Percentiles rank a stretch among this genome's conserved stretches.
These are phyloP conservation scores for Mya arenaria DNA, from an alignment of 1,140 invertebrate genomes.

Conservation along the genomic window DNA sequence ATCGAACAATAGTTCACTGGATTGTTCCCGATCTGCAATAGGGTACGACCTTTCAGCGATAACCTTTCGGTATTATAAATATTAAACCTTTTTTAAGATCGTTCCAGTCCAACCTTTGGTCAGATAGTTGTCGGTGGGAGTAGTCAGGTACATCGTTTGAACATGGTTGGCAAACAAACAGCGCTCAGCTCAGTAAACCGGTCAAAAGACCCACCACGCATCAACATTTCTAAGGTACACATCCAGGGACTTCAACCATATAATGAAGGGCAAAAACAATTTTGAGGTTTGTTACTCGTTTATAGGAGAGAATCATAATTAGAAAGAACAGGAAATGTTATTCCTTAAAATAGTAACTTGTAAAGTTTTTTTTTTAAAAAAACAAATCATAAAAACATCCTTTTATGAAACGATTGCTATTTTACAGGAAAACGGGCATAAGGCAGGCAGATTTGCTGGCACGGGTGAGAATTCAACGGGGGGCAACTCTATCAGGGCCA, in stretches of 20 bases:
- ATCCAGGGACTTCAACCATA: no score
- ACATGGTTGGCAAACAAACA: conserved; percentile 71
- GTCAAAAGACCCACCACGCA: conserved; percentile 77
- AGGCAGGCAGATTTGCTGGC: conserved; percentile 67
- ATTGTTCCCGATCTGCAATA: no score
- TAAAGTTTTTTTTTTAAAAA: neutral
- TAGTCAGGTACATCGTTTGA: conserved; percentile 81
- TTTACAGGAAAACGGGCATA: conserved; percentile 80
- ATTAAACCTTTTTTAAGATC: no score
- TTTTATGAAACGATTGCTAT: conserved; percentile 77
- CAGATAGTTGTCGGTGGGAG: conserved; percentile 39
- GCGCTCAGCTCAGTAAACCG: conserved; percentile 50
- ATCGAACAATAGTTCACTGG: no score
- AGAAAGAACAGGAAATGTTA: no score
- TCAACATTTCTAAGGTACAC: conserved; percentile 80
- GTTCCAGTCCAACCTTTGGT: conserved; percentile 43
- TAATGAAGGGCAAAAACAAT: no score
- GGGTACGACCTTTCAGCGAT: no score
- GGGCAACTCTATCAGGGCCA: conserved; percentile 67
- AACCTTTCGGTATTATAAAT: no score
- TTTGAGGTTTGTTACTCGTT: no score
- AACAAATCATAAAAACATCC: conserved; percentile 39
- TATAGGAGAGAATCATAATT: no score
- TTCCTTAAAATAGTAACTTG: no score
- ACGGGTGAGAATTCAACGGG: conserved; percentile 80